Base-by-base conservation (phyloP, 92 coral and sea anemone species). In the Porites evermanni region DNA sequence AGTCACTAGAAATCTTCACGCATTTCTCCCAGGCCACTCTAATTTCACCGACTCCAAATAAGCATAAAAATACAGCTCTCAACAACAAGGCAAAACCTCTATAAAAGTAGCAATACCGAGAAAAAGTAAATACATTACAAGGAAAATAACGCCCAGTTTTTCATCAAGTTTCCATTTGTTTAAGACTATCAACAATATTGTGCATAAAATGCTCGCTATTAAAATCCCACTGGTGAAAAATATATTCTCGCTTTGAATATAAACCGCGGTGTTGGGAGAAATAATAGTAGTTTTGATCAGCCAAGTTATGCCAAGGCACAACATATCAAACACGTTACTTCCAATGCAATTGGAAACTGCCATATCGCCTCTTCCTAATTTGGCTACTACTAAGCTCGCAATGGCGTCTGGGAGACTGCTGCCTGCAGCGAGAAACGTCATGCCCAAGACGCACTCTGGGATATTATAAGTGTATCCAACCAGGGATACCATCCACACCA, bases 341-440 rank as follows among this genome's bases (percentile, higher is more conserved):
- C 99, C 99, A 8, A 97, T 97, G 65, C 98, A 95, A 81, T 97
- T 97, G 1, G 99, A 95, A 19, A 97, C 94, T 4, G 99, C 99
- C 99, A 97, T 97, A 92, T 97, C 99, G 3, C 97, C 99, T 38
- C 91, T 87, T 1, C 98, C 98, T 93, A 95, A 97, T 70, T 91
- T 91, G 50, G 98, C 96, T 51, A 95, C 98, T 12, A 97, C 99
- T 84, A 97, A 87, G 88, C 99, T 97, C 79, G 99, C 95, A 78
- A 97, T 97, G 88, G 98, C 98, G 88, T 97, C 99, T 82, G 99
- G 99, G 88, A 97, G 94, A 90, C 99, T 97, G 92, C 98, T 94
- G 82, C 99, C 99, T 13, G 99, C 99, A 74, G 99, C 99, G n/a
- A 97, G 95, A 85, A 97, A 94, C 26, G 99, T 97, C 95, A 97